Conservation (phyloP, 2,797 vertebrate genomes). For the Poecilia picta region DNA sequence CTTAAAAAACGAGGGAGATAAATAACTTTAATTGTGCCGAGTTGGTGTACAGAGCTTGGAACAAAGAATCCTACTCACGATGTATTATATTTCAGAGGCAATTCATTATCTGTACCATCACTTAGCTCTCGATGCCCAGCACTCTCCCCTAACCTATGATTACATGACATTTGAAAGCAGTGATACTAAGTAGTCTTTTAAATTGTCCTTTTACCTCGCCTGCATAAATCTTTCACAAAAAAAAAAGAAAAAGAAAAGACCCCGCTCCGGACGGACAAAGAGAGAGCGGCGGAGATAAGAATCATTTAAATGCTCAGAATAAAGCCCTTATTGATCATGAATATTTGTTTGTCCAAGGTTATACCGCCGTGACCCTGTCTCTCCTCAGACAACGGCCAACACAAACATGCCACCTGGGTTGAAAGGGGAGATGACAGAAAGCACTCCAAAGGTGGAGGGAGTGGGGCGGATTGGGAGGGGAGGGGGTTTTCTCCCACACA, state of each 20-base stretch:
- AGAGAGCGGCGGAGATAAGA: conserved; percentile 59
- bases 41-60: conserved; percentile 77
- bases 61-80: conserved; percentile 78
- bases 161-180: conserved; percentile 81
- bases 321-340: conserved; percentile 85
- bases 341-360: conserved; percentile 86
- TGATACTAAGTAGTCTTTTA: conserved; percentile 76
- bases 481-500: conserved; percentile 28
- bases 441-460: conserved; percentile 36
- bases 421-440: conserved; percentile 70
- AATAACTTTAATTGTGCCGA: conserved; percentile 87
- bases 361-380: conserved; percentile 79
- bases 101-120: conserved; percentile 80
- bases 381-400: conserved; percentile 68
- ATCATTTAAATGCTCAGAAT: conserved; percentile 82
- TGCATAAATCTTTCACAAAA: conserved; percentile 75
- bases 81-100: conserved; percentile 79
- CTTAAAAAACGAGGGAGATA: conserved; percentile 84
- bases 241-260: neutral
- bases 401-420: conserved; percentile 74
- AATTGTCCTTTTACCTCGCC: conserved; percentile 75
- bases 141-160: conserved; percentile 78
- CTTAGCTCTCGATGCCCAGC: conserved; percentile 72
- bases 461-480: neutral
- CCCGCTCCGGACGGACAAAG: conserved; percentile 6